Evolutionary conservation across 2,113 vertebrate species (phyloP).

Genomic region (Cyprinodon brontotheroides): DNA sequence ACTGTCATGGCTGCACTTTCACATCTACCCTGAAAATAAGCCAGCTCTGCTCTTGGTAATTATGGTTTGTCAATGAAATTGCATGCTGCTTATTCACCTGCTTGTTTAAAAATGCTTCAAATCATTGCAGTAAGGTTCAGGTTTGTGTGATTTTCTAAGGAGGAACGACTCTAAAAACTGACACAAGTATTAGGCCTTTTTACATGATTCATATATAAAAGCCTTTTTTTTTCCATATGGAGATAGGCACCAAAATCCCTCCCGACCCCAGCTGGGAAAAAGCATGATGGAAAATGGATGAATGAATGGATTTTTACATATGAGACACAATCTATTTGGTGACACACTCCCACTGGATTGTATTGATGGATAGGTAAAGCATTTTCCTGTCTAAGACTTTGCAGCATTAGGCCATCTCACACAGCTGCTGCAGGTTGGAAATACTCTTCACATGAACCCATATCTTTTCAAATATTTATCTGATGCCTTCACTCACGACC

Average conservation of each 20-base stretch:
- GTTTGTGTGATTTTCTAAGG: constrained; percentile 4
- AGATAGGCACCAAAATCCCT: too few species aligned
- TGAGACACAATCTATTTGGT: constrained; percentile 16
- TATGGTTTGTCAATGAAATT: constrained; percentile 34
- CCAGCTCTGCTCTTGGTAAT: constrained; percentile 3
- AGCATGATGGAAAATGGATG: too few species aligned
- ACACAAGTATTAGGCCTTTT: constrained; percentile 17
- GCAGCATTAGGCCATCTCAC: background rate
- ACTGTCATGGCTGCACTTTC: constrained; percentile 25
- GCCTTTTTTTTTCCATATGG: too few species aligned
- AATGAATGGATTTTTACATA: too few species aligned
- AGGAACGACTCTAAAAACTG: constrained; percentile 15
- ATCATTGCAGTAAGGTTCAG: background rate
- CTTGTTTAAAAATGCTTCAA: constrained; percentile 27
- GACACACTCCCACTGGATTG: constrained; percentile 25
- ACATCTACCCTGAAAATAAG: constrained; percentile 10
- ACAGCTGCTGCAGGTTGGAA: constrained; percentile 1
- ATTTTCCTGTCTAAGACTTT: background rate
- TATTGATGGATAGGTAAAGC: constrained; percentile 14
- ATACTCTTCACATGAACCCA: constrained; percentile 17
- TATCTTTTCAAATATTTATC: constrained; percentile 2
- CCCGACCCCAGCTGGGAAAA: too few species aligned
- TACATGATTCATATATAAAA: constrained; percentile 6
- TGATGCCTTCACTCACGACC: background rate
- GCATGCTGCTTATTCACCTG: constrained; percentile 11